phyloP scores from a whole-genome alignment of 2,888 invertebrate species.

The Orchestes rusci region DNA sequence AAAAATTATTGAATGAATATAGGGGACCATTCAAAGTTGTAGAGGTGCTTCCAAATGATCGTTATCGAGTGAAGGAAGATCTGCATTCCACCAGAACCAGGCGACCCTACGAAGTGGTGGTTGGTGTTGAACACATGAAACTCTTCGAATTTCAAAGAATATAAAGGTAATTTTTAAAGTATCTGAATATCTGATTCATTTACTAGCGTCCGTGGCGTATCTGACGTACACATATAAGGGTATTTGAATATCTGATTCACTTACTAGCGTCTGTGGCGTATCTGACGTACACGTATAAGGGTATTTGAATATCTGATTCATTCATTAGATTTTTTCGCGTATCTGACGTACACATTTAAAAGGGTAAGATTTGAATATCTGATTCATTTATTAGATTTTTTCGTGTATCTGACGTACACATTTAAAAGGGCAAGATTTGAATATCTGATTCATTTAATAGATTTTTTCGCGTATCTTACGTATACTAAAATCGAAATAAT shows the following conservation, averaged over 20 bases:
- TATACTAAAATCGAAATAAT: too few species aligned
- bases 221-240: background rate
- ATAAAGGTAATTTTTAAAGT: background rate
- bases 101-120: slow-evolving; percentile 3
- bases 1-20: slow-evolving; percentile 7
- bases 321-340: too few species aligned
- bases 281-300: background rate
- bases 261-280: background rate
- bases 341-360: too few species aligned
- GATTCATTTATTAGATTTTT: too few species aligned
- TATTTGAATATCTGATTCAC: slow-evolving; percentile 1
- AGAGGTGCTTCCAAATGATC: slow-evolving; percentile 10
- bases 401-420: too few species aligned
- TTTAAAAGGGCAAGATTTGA: too few species aligned
- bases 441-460: too few species aligned
- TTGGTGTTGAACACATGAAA: slow-evolving; percentile 7
- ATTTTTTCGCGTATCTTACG: too few species aligned
- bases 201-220: background rate
- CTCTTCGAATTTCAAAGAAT: background rate
- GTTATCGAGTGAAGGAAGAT: slow-evolving; percentile 6
- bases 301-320: background rate
- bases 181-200: background rate
- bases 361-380: too few species aligned
- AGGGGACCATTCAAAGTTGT: slow-evolving; percentile 16
- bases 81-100: background rate